Evolutionary conservation across 2,888 invertebrate genomes (phyloP), one percentile per base, ranked within the genome.

Genomic region (Troides aeacus): DNA sequence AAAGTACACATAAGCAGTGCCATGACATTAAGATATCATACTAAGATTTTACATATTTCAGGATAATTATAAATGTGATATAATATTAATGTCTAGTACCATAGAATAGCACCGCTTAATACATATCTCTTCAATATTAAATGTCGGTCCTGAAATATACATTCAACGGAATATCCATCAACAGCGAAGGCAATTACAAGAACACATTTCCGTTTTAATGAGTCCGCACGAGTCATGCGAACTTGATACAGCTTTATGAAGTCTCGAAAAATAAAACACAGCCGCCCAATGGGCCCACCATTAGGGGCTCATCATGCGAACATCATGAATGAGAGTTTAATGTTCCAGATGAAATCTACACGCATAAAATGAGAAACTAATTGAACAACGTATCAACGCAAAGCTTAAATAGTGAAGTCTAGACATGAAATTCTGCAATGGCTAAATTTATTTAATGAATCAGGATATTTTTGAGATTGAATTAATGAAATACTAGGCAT

Each of bases 301-400:
- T 59, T 65, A 59, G 58, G 46, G 58, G 46, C n/a, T 61, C 64
- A 36, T 61, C 68, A 69, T 56, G 42, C 46, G 46, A 62, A 61
- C 69, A 56, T 65, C 57, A 61, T 64, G 61, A 69, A 69, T 65
- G 69, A 56, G 64, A 62, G 46, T 69, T 69, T 65, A 69, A 65
- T 64, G 61, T 64, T 62, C 56, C 30, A 36, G 46, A 17, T 62
- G 56, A 64, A 57, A 62, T 62, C 39, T 65, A n/a, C 23, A 59
- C 24, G 24, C 30, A 59, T 30, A n/a, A n/a, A 39, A 39, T n/a
- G 62, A 46, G 42, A 62, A 62, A 23, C 21, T 15, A 23, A 21
- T 39, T 42, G 46, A n/a, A n/a, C 18, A 42, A 56, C 56, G 21
- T 56, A 56, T 56, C 56, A 56, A 56, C 5, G 56, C 56, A 21